Percentiles rank a stretch among this genome's conserved stretches.
These are phyloP conservation scores for Agelaius phoeniceus DNA, from an alignment of 2,113 vertebrate genomes.

Conservation along the genomic window DNA sequence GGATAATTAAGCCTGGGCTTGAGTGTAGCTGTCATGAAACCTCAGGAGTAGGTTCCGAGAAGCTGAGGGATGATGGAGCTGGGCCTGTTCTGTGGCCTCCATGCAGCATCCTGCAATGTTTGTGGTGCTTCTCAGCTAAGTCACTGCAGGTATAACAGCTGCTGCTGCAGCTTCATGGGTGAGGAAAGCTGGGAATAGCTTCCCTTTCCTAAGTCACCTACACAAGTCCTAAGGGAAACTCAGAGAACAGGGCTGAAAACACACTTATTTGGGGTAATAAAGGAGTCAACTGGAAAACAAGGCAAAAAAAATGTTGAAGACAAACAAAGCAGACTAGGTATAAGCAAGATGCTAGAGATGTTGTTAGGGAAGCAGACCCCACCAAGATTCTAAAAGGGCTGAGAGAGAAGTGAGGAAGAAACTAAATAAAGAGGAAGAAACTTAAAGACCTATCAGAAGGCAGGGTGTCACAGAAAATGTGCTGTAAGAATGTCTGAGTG, in stretches of 20 bases:
- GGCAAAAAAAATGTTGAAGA: not conserved
- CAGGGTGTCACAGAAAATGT: not conserved
- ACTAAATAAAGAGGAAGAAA: not conserved
- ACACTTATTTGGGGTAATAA: not conserved
- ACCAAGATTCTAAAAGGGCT: not conserved
- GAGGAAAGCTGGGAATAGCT: not conserved
- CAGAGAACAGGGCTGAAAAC: not conserved
- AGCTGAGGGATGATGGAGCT: not conserved
- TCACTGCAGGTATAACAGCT: not conserved
- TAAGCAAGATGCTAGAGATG: not conserved
- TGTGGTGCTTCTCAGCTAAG: not conserved
- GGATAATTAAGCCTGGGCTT: not conserved
- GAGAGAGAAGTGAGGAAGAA: not conserved
- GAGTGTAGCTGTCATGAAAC: not conserved
- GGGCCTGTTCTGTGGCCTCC: not conserved
- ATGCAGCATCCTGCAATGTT: not conserved
- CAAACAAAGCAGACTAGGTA: not conserved
- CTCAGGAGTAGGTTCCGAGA: not conserved
- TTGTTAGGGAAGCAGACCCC: not conserved
- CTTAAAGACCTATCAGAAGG: not conserved
- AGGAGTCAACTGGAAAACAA: not conserved
- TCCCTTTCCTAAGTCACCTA: not conserved
- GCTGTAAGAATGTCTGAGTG: not conserved
- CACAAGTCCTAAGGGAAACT: not conserved
- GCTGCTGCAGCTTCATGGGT: not conserved